phyloP scores from a whole-genome alignment of 2,113 vertebrate genomes.

The Gnathonemus longibarbis region DNA sequence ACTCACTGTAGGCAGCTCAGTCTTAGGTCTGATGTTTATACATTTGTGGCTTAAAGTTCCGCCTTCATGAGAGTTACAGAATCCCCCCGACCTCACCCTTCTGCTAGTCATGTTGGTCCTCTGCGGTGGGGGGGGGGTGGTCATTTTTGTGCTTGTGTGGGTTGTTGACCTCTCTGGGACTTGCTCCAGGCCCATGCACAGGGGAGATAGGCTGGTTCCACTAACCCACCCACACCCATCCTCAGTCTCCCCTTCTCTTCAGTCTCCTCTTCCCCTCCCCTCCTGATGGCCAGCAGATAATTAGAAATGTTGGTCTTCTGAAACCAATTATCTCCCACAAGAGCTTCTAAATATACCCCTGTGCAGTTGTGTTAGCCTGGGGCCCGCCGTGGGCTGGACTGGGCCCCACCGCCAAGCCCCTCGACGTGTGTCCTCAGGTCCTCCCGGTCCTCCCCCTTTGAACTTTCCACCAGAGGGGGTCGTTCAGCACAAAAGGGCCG shows the following conservation, averaged over 20 bases:
- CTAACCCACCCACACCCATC: background rate
- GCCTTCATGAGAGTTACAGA: constrained; percentile 47
- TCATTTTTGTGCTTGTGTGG: background rate
- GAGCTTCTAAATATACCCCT: constrained; percentile 55
- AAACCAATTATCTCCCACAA: constrained; percentile 57
- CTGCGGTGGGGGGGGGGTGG: too few relatives aligned
- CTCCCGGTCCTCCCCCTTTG: constrained; percentile 18
- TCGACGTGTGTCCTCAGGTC: background rate
- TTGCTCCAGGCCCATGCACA: constrained; percentile 35
- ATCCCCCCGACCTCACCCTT: constrained; percentile 42
- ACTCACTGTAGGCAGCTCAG: constrained; percentile 41
- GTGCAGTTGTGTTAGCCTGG: constrained; percentile 15
- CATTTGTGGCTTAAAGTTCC: constrained; percentile 50
- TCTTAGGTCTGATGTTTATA: constrained; percentile 65
- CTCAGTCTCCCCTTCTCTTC: constrained; percentile 4
- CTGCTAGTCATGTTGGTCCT: background rate
- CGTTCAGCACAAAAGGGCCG: constrained; percentile 22
- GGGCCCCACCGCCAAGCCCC: background rate
- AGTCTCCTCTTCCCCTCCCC: constrained; percentile 27
- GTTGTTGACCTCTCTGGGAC: constrained; percentile 18
- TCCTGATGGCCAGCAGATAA: constrained; percentile 47
- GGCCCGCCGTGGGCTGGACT: constrained; percentile 22
- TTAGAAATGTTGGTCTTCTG: constrained; percentile 59
- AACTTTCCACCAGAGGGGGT: constrained; percentile 25
- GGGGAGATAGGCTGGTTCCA: constrained; percentile 44